phyloP scores from a whole-genome alignment of 2,113 vertebrate genomes.

The Urocolius indicus region DNA sequence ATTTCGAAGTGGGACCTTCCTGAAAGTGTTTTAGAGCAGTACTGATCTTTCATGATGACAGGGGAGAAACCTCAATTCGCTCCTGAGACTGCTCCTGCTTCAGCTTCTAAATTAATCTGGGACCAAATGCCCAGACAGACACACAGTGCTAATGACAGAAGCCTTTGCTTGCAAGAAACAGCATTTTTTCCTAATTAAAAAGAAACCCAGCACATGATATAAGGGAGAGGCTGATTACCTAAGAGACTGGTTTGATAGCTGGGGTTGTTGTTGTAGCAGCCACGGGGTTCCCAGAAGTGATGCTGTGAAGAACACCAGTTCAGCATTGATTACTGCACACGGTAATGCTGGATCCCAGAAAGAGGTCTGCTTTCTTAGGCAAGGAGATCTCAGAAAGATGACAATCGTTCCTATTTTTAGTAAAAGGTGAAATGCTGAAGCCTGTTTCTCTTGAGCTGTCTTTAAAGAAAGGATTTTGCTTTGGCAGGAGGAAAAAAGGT shows the following conservation, averaged over 20 bases:
- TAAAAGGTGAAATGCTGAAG: not conserved
- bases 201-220: slow-evolving; percentile 26
- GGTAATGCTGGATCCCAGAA: not conserved
- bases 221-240: slow-evolving; percentile 39
- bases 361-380: not conserved
- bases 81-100: slow-evolving; percentile 33
- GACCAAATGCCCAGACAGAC: slow-evolving; percentile 57
- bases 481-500: not conserved
- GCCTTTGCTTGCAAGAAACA: slow-evolving; percentile 31
- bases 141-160: slow-evolving; percentile 51
- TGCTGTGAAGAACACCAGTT: not conserved
- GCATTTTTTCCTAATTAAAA: slow-evolving; percentile 64
- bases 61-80: not conserved
- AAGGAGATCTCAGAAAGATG: not conserved
- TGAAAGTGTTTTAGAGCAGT: slow-evolving; percentile 32
- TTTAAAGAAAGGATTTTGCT: not conserved
- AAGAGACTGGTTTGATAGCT: slow-evolving; percentile 16
- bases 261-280: slow-evolving; percentile 41
- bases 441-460: not conserved
- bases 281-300: not conserved
- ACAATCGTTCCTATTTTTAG: not conserved
- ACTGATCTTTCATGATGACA: slow-evolving; percentile 39
- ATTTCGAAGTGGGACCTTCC: slow-evolving; percentile 31
- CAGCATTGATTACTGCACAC: slow-evolving; percentile 41
- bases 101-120: slow-evolving; percentile 70